Conservation (phyloP, 23 tunicate species). For the Clavelina lepadiformis region DNA sequence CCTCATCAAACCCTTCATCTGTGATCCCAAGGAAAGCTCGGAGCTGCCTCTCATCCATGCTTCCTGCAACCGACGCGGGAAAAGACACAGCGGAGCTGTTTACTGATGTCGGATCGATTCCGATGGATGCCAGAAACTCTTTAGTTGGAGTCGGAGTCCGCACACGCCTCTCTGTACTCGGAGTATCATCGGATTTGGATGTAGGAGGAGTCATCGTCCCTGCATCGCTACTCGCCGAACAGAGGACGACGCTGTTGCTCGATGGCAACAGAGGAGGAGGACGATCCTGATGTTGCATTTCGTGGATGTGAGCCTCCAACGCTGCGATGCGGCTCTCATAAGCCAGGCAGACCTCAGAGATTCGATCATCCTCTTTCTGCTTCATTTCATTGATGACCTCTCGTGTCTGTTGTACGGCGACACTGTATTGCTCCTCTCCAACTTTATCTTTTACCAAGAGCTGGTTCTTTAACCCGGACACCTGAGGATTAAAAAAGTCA, state of each 20-base stretch:
- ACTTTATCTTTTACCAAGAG: constrained; percentile 24
- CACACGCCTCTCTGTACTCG: neutral
- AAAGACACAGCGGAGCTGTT: constrained; percentile 28
- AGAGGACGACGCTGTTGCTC: constrained; percentile 29
- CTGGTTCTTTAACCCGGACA: constrained; percentile 28
- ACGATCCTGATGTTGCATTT: constrained; percentile 21
- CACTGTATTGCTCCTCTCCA: too few species aligned
- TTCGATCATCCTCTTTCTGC: constrained; percentile 1
- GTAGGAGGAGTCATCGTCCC: neutral
- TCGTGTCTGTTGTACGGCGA: too few species aligned
- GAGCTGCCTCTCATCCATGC: constrained; percentile 55
- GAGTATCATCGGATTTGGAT: neutral
- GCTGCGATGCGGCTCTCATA: constrained; percentile 47
- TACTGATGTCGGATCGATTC: constrained; percentile 46
- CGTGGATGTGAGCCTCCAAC: constrained; percentile 32
- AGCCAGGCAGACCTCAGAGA: constrained; percentile 17
- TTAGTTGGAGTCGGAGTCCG: constrained; percentile 92
- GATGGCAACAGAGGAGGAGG: constrained; percentile 26
- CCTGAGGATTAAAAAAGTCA: constrained; percentile 7
- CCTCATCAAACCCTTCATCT: constrained; percentile 56
- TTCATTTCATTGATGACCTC: neutral
- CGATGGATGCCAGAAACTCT: constrained; percentile 56
- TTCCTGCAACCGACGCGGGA: constrained; percentile 26
- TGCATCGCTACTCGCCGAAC: constrained; percentile 25
- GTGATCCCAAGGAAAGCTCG: constrained; percentile 53